These are phyloP conservation scores for Cephalopholis sonnerati DNA, from an alignment of 2,113 vertebrate genomes.

Conservation along the genomic window DNA sequence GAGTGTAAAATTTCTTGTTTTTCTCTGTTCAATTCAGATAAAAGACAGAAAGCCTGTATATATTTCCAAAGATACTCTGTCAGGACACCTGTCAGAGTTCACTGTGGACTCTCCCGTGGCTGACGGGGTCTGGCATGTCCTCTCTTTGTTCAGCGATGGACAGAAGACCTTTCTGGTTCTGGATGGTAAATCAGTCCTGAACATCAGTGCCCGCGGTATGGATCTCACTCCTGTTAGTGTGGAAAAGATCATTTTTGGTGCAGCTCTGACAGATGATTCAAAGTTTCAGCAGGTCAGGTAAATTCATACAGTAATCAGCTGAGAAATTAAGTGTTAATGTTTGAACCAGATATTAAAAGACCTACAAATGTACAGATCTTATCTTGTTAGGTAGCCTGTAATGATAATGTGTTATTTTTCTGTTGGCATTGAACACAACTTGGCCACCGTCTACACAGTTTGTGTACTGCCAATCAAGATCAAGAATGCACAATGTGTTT, in stretches of 20 bases:
- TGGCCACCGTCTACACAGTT: background rate
- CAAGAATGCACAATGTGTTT: background rate
- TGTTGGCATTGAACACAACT: background rate
- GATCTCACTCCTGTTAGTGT: constrained; percentile 61
- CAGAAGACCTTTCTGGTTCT: constrained; percentile 63
- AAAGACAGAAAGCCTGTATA: constrained; percentile 71
- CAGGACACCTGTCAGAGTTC: constrained; percentile 66
- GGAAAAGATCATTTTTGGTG: constrained; percentile 77
- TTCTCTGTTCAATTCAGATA: constrained; percentile 66
- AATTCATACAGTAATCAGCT: background rate
- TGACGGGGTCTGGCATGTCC: constrained; percentile 81
- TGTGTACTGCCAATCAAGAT: background rate
- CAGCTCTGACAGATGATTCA: constrained; percentile 24
- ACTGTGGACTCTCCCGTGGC: constrained; percentile 62
- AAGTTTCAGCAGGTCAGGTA: constrained; percentile 68
- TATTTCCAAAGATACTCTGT: constrained; percentile 55
- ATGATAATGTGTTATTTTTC: background rate
- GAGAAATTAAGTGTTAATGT: background rate
- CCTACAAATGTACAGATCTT: too few species aligned
- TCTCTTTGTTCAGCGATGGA: constrained; percentile 63
- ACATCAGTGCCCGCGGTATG: constrained; percentile 63
- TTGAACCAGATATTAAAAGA: background rate
- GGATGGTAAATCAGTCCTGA: constrained; percentile 68
- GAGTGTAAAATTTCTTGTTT: constrained; percentile 5
- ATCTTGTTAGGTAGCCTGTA: background rate